Conservation (phyloP, 2,113 vertebrate genomes). For the Halichoerus grypus region DNA sequence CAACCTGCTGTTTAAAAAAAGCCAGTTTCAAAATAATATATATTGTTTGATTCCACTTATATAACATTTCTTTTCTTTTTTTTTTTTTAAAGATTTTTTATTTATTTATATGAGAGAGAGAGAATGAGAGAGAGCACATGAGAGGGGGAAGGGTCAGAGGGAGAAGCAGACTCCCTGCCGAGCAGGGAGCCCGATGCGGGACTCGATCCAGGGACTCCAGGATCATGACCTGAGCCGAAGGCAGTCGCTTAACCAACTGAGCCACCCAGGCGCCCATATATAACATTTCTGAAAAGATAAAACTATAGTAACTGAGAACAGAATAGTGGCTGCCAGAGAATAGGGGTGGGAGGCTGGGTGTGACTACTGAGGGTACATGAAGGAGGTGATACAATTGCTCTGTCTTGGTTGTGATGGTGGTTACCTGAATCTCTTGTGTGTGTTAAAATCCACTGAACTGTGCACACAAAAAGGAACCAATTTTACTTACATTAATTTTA, state of each 20-base stretch:
- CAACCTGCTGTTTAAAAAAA: slow-evolving; percentile 2
- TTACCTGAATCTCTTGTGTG: background rate
- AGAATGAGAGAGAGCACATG: too few species aligned
- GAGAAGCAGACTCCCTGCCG: too few species aligned
- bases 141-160: too few species aligned
- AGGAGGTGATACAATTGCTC: background rate
- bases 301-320: background rate
- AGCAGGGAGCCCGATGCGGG: too few species aligned
- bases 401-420: background rate
- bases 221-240: too few species aligned
- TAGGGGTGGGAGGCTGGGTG: background rate
- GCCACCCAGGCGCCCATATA: too few species aligned
- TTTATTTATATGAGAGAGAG: too few species aligned
- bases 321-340: background rate
- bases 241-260: too few species aligned
- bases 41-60: background rate
- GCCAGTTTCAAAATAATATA: slow-evolving; percentile 15
- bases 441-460: background rate
- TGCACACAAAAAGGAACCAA: background rate
- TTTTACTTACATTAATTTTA: background rate
- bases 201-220: too few species aligned
- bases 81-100: too few species aligned
- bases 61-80: background rate
- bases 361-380: background rate
- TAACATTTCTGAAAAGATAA: slow-evolving; percentile 11